A percentile compares a stretch with the other conserved stretches of the same genome.
These are phyloP conservation scores for Cephus pygmeus DNA, from an alignment of 2,888 invertebrate genomes.

Conservation along the genomic window DNA sequence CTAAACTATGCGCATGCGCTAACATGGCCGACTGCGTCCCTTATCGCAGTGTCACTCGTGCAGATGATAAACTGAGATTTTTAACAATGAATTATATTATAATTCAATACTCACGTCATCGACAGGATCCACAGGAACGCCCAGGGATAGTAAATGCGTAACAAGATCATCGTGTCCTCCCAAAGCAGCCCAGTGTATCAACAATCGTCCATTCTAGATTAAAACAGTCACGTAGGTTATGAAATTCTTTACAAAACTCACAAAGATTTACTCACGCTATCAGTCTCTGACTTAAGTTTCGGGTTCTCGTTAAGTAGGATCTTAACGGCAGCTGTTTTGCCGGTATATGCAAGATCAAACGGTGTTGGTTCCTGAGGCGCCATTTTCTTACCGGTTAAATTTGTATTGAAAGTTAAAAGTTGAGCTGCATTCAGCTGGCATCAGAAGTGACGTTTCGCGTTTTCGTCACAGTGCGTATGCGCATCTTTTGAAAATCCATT, in stretches of 20 bases:
- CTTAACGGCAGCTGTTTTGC: slow-evolving; percentile 76
- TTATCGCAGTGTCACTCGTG: neutral
- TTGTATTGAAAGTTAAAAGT: neutral
- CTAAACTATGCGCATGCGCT: neutral
- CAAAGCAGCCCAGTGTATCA: slow-evolving; percentile 84
- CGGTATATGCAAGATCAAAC: slow-evolving; percentile 78
- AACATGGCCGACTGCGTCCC: neutral
- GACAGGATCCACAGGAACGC: slow-evolving; percentile 75
- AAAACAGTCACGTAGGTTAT: slow-evolving; percentile 22
- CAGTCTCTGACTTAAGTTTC: slow-evolving; percentile 65
- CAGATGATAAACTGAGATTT: neutral
- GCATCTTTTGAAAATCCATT: neutral
- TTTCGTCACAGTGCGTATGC: neutral
- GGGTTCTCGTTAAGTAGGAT: slow-evolving; percentile 72
- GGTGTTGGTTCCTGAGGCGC: slow-evolving; percentile 57
- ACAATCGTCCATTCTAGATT: slow-evolving; percentile 76
- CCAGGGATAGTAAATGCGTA: slow-evolving; percentile 74
- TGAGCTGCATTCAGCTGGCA: neutral
- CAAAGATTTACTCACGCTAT: slow-evolving; percentile 66
- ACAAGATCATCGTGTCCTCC: slow-evolving; percentile 83
- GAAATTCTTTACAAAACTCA: slow-evolving; percentile 17
- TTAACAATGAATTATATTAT: neutral
- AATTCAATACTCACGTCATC: slow-evolving; percentile 74
- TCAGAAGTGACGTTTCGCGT: neutral
- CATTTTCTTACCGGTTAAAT: slow-evolving; percentile 26